Base-by-base conservation (phyloP, 2,888 invertebrate species). In the Micropterix aruncella region DNA sequence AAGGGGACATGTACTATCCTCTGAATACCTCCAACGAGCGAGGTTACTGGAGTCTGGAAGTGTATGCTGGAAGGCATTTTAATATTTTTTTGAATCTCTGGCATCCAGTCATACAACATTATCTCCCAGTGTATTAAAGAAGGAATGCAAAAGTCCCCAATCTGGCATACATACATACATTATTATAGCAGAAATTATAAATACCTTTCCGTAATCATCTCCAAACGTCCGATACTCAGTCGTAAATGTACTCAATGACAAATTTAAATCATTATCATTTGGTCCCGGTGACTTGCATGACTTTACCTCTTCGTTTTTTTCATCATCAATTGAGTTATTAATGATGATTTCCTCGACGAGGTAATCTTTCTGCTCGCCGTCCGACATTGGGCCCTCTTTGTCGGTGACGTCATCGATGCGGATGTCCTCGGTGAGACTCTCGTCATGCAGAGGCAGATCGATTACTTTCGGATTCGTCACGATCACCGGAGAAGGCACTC, bases 171-270 rank as follows among this genome's bases (percentile, higher is more conserved):
- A n/a, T n/a, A n/a, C n/a, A n/a, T n/a, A n/a, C n/a, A n/a, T n/a
- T n/a, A n/a, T n/a, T n/a, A n/a, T n/a, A n/a, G n/a, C n/a, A n/a
- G n/a, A n/a, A n/a, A n/a, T n/a, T n/a, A 52, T 44, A 51, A 64
- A 57, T 67, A 85, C 85, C 73, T 80, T 82, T 44, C 62, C 71
- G 42, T n/a, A n/a, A 48, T 83, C 79, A 52, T 82, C 81, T 55
- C 82, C 76, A 44, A 82, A 70, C 15, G 82, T 80, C 56, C 79
- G 79, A 58, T 83, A 83, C 51, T 83, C 84, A 18, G 82, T 80
- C 7, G 81, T 75, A 52, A 77, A 66, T 3, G 76, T 74, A 53
- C 71, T 75, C 46, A 77, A 70, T 48, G 70, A 68, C 48, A 60
- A 57, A 9, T 61, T 63, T 40, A 70, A 46, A 14, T 42, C 44